Evolutionary conservation across 2,888 invertebrate genomes (phyloP), one percentile per base, ranked within the genome.

Genomic region (Aphrophora alni): DNA sequence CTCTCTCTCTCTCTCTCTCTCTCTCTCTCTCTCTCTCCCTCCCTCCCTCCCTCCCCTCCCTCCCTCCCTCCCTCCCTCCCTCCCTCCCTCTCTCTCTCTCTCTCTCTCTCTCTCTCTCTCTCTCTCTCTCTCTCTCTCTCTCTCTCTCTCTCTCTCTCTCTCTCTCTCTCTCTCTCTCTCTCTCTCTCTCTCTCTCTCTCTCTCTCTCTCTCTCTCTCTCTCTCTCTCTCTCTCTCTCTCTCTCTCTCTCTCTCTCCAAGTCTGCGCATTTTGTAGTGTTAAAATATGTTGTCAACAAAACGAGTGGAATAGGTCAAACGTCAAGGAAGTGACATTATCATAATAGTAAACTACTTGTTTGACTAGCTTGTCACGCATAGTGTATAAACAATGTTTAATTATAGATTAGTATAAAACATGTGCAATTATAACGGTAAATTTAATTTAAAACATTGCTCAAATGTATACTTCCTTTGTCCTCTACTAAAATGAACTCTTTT

Each of bases 71-170:
- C 12, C 68, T 68, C 68, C 12, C 68, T 68, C 68, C 12, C 68
- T 68, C 68, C 12, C 68, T 68, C 68, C 12, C 68, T 68, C 68
- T 68, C 68, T 68, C 68, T 68, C 68, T 68, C 68, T 68, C 68
- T 68, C 68, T n/a, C n/a, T n/a, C 68, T 68, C 68, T 68, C 68
- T 68, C 68, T 68, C 68, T 68, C 68, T 68, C 68, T 68, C 68
- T 68, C 68, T 68, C 68, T 68, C 68, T 68, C 68, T 68, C 68
- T 68, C 68, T 68, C 68, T 68, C 68, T 68, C 68, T 68, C 68
- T 68, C 68, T 68, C 68, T 68, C 68, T 68, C 68, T 68, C 68
- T 68, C 68, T 68, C 68, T 68, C 68, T 68, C 68, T 68, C 68
- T 68, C 68, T 68, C 68, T 68, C 68, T 68, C 68, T 68, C 68